These are phyloP conservation scores for human (Homo sapiens) DNA, from an alignment of 2,113 vertebrate species.

Conservation along the genomic window DNA sequence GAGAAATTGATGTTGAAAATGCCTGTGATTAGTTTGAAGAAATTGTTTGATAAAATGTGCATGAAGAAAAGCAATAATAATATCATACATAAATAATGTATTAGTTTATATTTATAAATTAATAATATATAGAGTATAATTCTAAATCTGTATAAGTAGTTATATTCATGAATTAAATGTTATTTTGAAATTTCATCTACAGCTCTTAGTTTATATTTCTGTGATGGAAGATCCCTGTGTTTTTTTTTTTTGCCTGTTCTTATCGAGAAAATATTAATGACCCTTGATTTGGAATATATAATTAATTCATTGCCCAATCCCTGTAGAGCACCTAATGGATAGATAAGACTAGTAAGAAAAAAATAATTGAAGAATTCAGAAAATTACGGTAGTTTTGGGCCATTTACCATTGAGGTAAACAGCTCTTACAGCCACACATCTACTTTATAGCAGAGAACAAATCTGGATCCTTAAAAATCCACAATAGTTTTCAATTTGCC, in stretches of 20 bases:
- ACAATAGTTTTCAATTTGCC: background rate
- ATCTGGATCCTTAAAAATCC: background rate
- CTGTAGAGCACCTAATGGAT: background rate
- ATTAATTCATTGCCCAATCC: background rate
- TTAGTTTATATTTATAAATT: background rate
- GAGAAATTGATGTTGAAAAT: background rate
- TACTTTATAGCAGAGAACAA: background rate
- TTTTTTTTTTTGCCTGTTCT: background rate
- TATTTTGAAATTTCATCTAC: slow-evolving; percentile 24
- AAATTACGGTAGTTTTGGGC: background rate
- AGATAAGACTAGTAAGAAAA: background rate
- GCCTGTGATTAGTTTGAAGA: background rate
- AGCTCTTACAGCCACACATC: background rate
- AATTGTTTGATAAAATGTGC: slow-evolving; percentile 29
- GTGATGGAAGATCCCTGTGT: background rate
- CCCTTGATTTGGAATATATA: slow-evolving; percentile 3
- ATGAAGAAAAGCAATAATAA: background rate
- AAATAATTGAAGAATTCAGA: background rate
- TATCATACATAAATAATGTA: background rate
- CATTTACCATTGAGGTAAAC: background rate
- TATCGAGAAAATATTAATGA: slow-evolving; percentile 13
- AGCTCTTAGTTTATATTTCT: background rate
- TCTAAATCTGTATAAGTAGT: background rate
- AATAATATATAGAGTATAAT: background rate
- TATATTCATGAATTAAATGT: background rate